These are phyloP conservation scores for Limulus polyphemus DNA, from an alignment of 2,888 invertebrate genomes.

Conservation along the genomic window DNA sequence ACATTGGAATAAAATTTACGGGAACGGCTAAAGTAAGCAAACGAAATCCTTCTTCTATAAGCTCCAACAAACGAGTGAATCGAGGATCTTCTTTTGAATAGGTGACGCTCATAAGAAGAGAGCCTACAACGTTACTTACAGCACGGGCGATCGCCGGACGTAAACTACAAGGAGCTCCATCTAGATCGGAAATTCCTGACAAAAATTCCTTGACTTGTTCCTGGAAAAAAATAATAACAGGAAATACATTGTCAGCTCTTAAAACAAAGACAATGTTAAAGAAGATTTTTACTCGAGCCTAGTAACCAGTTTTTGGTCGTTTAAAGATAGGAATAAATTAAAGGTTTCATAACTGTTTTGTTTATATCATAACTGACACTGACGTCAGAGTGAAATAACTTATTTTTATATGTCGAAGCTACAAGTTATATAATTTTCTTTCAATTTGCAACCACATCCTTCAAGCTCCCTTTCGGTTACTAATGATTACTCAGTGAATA, in stretches of 20 bases:
- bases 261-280: not conserved
- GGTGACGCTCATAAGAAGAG: constrained; percentile 74
- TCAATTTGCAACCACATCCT: too few relatives aligned
- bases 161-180: constrained; percentile 57
- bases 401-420: too few relatives aligned
- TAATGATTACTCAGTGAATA: too few relatives aligned
- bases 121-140: constrained; percentile 81
- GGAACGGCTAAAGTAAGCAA: constrained; percentile 69
- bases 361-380: too few relatives aligned
- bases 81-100: constrained; percentile 59
- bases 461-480: too few relatives aligned
- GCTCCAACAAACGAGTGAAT: constrained; percentile 62
- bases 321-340: too few relatives aligned
- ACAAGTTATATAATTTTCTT: too few relatives aligned
- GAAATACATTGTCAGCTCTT: not conserved
- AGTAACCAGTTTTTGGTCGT: not conserved
- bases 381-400: too few relatives aligned
- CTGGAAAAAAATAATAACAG: constrained; percentile 37
- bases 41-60: constrained; percentile 84
- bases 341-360: too few relatives aligned
- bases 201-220: constrained; percentile 64
- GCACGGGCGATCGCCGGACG: constrained; percentile 63
- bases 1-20: constrained; percentile 68
- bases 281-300: constrained; percentile 1
- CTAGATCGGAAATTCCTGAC: constrained; percentile 48